Evolutionary conservation across 2,888 invertebrate genomes (phyloP), one percentile per base, ranked within the genome.

Genomic region (Cheilosia vernalis): DNA sequence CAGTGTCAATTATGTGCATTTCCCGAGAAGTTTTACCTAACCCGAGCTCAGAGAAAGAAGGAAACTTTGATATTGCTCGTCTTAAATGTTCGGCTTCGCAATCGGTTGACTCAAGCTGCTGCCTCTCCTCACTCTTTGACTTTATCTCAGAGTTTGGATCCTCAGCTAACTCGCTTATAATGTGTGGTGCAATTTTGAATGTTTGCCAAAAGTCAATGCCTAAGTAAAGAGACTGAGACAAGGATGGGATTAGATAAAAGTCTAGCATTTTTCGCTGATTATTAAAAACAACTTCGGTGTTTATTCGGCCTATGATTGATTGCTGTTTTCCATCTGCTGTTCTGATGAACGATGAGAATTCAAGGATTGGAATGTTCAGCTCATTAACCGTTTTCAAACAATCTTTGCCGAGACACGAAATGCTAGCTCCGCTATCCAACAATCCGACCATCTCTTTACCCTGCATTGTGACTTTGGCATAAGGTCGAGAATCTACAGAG

Each of bases 131-230:
- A 30, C 30, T 30, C 30, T 9, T 30, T 30, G 30, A 30, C 30
- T 30, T 30, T 30, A 30, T 30, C 30, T 30, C 30, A 7, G 30
- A 30, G 44, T 27, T 56, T 33, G 10, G 9, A 4, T 4, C 1
- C 13, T 19, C 9, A 2, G 9, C 47, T 47, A 47, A 19, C 17
- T 47, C 27, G 13, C 47, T 10, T 15, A 78, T 47, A 3, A 77
- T 30, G 2, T 30, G 30, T 30, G 72, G 70, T 9, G 80, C 70
- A 2, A 84, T 19, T 5, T 51, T n/a, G 21, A 77, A 87, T 0
- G 13, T 44, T 21, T 37, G 33, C 80, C 80, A 84, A 15, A 87
- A 87, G 56, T 87, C 69, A 2, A 81, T 64, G 0, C 84, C 81
- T 5, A 85, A 33, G 44, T 87, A 87, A 2, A 70, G 13, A 7